These are phyloP conservation scores for Lithosia quadra DNA, from an alignment of 2,888 invertebrate species.

Conservation along the genomic window DNA sequence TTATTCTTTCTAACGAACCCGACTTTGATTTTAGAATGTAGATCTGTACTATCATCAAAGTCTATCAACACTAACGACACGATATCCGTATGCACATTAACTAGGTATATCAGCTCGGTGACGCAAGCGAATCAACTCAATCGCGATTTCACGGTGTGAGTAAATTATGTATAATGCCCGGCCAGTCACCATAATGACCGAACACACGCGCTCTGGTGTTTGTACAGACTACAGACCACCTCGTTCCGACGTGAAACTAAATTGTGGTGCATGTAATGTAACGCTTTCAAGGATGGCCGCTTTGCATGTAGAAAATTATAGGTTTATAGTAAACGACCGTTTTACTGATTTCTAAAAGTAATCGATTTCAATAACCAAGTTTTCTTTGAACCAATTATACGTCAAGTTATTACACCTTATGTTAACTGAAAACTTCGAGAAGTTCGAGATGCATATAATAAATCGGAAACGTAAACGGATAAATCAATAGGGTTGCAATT, in stretches of 20 bases:
- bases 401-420: neutral
- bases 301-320: constrained; percentile 34
- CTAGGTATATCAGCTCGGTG: constrained; percentile 33
- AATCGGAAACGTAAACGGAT: too few relatives aligned
- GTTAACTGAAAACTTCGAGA: neutral
- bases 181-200: constrained; percentile 41
- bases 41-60: constrained; percentile 2
- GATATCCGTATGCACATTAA: constrained; percentile 16
- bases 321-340: constrained; percentile 15
- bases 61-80: constrained; percentile 10
- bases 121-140: constrained; percentile 41
- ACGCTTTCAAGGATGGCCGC: constrained; percentile 50
- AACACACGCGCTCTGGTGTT: constrained; percentile 46
- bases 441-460: neutral
- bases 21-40: constrained; percentile 6
- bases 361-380: constrained; percentile 7
- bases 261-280: constrained; percentile 48
- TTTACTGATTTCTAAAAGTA: constrained; percentile 29
- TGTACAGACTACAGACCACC: constrained; percentile 49
- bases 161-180: constrained; percentile 46
- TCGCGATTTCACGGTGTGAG: constrained; percentile 44
- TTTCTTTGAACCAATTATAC: constrained; percentile 3
- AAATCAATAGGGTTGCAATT: too few relatives aligned
- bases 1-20: neutral
- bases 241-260: constrained; percentile 53